phyloP scores from a whole-genome alignment of 2,113 vertebrate species.

The Austrofundulus limnaeus region DNA sequence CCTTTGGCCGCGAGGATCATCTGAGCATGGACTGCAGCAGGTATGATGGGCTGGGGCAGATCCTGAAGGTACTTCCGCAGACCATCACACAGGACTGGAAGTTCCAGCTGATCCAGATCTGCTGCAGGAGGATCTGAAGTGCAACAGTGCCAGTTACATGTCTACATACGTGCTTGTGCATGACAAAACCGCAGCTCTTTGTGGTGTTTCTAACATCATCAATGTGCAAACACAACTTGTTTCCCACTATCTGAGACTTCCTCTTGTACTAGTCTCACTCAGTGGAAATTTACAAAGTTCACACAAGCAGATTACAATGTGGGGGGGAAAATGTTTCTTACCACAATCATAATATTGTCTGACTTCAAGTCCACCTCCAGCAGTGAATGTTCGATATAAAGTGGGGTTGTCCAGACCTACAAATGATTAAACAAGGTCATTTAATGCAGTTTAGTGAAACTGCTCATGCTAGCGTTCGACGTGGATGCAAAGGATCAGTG shows the following conservation, averaged over 20 bases:
- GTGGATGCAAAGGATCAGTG: too few species aligned
- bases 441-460: not conserved
- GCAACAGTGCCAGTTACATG: not conserved
- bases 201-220: not conserved
- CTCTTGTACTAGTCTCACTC: not conserved
- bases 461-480: not conserved
- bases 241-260: conserved; percentile 7
- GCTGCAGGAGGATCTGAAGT: conserved; percentile 78
- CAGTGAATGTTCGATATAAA: conserved; percentile 88
- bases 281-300: conserved; percentile 3
- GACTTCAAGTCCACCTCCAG: conserved; percentile 84
- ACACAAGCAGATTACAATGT: conserved; percentile 1
- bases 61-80: conserved; percentile 91
- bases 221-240: not conserved
- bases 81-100: conserved; percentile 86
- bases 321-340: conserved; percentile 54
- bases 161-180: not conserved
- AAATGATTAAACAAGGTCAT: not conserved
- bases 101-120: conserved; percentile 88
- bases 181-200: not conserved
- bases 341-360: conserved; percentile 91
- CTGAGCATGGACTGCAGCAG: conserved; percentile 83
- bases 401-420: conserved; percentile 91
- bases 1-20: conserved; percentile 89
- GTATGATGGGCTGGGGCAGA: conserved; percentile 93